Evolutionary conservation across 1,140 invertebrate genomes (phyloP).

Genomic region (Drosophila guanche): DNA sequence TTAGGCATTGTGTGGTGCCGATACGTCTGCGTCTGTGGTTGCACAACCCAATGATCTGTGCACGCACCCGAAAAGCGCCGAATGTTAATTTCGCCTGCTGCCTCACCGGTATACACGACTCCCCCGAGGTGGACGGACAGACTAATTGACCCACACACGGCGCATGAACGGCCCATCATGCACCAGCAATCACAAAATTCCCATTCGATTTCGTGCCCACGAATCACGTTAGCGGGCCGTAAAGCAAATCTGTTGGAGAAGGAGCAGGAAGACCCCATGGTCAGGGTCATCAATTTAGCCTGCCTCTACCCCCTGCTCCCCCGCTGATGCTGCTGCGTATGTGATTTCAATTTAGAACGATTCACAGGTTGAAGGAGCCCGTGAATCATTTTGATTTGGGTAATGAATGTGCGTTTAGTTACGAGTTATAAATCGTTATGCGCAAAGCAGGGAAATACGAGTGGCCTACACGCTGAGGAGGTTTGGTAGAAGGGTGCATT

Average conservation of each 20-base stretch:
- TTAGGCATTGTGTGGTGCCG: too few relatives aligned
- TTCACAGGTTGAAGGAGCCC: background rate
- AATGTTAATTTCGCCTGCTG: constrained; percentile 29
- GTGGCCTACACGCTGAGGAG: too few relatives aligned
- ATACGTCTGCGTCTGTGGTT: constrained; percentile 13
- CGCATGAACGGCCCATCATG: constrained; percentile 48
- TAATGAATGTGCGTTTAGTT: too few relatives aligned
- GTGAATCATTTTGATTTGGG: constrained; percentile 5
- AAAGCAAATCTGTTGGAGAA: background rate
- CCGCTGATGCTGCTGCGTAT: background rate
- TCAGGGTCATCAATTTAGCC: constrained; percentile 37
- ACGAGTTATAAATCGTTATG: too few relatives aligned
- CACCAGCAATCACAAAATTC: constrained; percentile 42
- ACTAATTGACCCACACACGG: constrained; percentile 50
- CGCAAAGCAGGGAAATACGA: too few relatives aligned
- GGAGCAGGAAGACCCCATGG: constrained; percentile 3
- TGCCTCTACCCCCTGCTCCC: background rate
- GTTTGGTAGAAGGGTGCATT: too few relatives aligned
- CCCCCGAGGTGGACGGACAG: constrained; percentile 17
- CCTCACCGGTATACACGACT: constrained; percentile 10
- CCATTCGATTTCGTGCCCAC: constrained; percentile 27
- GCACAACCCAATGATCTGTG: constrained; percentile 27
- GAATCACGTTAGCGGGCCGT: constrained; percentile 15
- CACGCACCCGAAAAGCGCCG: constrained; percentile 20
- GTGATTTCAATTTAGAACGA: constrained; percentile 21